phyloP scores from a whole-genome alignment of 1,140 invertebrate species.

The Atopsyche davidsoni region DNA sequence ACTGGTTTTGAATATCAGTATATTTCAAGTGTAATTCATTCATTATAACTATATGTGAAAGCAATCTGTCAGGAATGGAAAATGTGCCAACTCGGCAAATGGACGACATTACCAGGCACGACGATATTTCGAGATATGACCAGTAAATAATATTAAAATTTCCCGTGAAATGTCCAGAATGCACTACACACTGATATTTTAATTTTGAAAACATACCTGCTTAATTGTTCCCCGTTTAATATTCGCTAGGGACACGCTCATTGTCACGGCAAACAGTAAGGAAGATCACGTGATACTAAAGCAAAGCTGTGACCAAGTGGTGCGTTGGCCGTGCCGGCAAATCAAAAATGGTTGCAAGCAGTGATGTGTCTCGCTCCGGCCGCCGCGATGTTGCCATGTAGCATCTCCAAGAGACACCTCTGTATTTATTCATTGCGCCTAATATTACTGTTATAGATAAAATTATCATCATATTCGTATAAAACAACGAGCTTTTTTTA shows the following conservation, averaged over 20 bases:
- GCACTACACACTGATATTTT: background rate
- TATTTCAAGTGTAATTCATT: conserved; percentile 8
- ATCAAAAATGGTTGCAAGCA: background rate
- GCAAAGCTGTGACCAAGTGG: background rate
- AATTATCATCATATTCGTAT: too few species aligned
- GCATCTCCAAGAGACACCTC: background rate
- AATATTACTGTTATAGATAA: too few species aligned
- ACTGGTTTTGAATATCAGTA: too few species aligned
- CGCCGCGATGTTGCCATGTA: background rate
- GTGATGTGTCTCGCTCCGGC: conserved; percentile 2
- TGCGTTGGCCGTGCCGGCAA: conserved; percentile 1
- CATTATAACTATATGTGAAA: conserved; percentile 14
- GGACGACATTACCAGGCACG: conserved; percentile 11
- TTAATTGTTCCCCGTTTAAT: conserved; percentile 18
- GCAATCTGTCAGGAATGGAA: conserved; percentile 11
- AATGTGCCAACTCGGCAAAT: conserved; percentile 21
- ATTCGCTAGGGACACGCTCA: conserved; percentile 14
- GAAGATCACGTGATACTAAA: background rate
- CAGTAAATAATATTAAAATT: background rate
- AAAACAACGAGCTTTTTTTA: too few species aligned
- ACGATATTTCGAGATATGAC: conserved; percentile 6
- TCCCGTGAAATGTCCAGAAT: background rate
- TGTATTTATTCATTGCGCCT: background rate
- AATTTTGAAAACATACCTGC: conserved; percentile 10
- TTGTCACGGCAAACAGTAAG: background rate